A percentile compares a stretch with the other conserved stretches of the same genome.
Conservation (phyloP, 1,140 invertebrate genomes). For the Euwallacea similis region DNA sequence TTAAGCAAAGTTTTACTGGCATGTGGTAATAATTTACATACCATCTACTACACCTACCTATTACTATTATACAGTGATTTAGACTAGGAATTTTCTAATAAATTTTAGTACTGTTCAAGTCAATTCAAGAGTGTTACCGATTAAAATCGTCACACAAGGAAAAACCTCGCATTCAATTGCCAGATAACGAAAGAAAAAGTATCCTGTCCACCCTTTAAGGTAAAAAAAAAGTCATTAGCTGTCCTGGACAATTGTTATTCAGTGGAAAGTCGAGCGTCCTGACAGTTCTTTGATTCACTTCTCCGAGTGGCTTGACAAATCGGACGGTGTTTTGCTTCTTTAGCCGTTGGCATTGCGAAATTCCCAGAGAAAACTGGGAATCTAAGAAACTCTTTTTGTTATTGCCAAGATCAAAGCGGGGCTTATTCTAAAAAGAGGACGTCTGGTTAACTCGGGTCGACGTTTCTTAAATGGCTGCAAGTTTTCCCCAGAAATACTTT, state of each 20-base stretch:
- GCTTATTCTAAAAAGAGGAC: constrained; percentile 10
- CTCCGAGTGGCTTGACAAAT: not conserved
- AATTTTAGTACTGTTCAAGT: too few species aligned
- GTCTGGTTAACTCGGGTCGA: not conserved
- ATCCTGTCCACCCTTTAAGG: too few species aligned
- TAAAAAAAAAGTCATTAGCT: constrained; percentile 9
- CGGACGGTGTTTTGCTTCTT: constrained; percentile 2
- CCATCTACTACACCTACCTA: too few species aligned
- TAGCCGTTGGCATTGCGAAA: not conserved
- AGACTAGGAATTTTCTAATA: too few species aligned
- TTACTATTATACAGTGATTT: too few species aligned
- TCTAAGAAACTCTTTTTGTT: constrained; percentile 9
- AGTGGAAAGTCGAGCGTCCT: not conserved
- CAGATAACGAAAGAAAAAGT: too few species aligned
- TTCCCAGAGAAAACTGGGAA: not conserved
- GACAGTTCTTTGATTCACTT: constrained; percentile 11
- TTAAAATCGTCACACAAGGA: too few species aligned
- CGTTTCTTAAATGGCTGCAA: constrained; percentile 4
- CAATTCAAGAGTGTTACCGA: too few species aligned
- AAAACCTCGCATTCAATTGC: too few species aligned
- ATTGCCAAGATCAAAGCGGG: constrained; percentile 7
- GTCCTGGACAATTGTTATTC: constrained; percentile 6
- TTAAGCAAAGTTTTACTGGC: too few species aligned
- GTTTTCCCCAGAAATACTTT: not conserved
- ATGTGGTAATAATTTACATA: too few species aligned